These are phyloP conservation scores for Cyanoderma ruficeps DNA, from an alignment of 2,113 vertebrate genomes.

Conservation along the genomic window DNA sequence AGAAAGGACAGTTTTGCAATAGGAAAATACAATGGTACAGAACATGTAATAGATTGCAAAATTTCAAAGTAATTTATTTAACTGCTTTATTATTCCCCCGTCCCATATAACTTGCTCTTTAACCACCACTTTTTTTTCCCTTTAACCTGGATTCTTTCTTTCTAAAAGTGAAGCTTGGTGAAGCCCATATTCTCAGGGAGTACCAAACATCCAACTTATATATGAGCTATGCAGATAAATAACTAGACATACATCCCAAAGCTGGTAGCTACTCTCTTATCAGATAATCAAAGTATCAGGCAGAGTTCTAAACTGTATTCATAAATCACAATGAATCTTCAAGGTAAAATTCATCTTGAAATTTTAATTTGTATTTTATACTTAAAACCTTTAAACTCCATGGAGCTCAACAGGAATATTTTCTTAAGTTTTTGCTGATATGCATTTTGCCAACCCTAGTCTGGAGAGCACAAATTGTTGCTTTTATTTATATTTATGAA, in stretches of 20 bases:
- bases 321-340: background rate
- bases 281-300: background rate
- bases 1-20: background rate
- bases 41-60: background rate
- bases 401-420: background rate
- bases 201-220: background rate
- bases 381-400: background rate
- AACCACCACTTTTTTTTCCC: background rate
- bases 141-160: background rate
- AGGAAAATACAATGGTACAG: background rate
- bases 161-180: background rate
- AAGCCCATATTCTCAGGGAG: conserved; percentile 11
- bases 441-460: background rate
- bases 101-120: background rate
- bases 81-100: background rate
- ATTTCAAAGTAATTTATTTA: background rate
- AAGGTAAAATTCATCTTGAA: background rate
- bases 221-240: background rate
- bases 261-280: background rate
- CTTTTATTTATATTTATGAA: conserved; percentile 14
- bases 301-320: background rate
- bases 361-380: background rate
- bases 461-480: background rate
- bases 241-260: background rate
- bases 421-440: background rate